Evolutionary conservation across 2,888 invertebrate genomes (phyloP).

Genomic region (Noctua janthe): DNA sequence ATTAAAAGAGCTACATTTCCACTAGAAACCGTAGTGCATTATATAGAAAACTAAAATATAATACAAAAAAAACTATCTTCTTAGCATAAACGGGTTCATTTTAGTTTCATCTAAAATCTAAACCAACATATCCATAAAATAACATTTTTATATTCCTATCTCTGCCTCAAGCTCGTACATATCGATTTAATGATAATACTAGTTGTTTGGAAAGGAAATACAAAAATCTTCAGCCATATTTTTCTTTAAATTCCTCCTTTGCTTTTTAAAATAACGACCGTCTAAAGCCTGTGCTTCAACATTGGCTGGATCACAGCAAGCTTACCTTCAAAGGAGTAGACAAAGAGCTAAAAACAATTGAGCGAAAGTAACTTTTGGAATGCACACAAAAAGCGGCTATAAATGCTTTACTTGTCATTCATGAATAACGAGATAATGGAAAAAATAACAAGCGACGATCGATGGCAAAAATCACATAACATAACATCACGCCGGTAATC

Average conservation of each 20-base stretch:
- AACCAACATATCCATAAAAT: slow-evolving; percentile 24
- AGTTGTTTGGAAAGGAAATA: slow-evolving; percentile 33
- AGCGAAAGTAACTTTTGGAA: slow-evolving; percentile 49
- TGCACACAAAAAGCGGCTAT: slow-evolving; percentile 19
- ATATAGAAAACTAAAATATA: slow-evolving; percentile 21
- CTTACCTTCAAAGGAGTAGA: slow-evolving; percentile 60
- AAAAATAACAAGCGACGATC: slow-evolving; percentile 2
- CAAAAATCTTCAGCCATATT: slow-evolving; percentile 49
- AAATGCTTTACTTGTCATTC: slow-evolving; percentile 9
- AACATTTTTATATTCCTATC: slow-evolving; percentile 7
- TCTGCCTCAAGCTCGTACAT: slow-evolving; percentile 1
- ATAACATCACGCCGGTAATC: neutral
- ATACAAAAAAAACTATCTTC: neutral
- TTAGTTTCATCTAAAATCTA: slow-evolving; percentile 9
- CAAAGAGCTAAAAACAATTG: slow-evolving; percentile 62
- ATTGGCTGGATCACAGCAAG: slow-evolving; percentile 61
- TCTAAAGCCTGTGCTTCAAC: slow-evolving; percentile 63
- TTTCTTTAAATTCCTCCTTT: slow-evolving; percentile 48
- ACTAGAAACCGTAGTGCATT: neutral
- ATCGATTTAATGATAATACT: slow-evolving; percentile 43
- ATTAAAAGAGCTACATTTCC: slow-evolving; percentile 15
- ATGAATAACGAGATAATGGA: neutral
- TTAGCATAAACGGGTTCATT: neutral
- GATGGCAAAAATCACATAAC: neutral
- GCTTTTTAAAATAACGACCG: slow-evolving; percentile 65